A percentile compares a stretch with the other conserved stretches of the same genome.
Evolutionary conservation across 2,797 vertebrate genomes (phyloP).

Genomic region (Ctenopoma multispine): DNA sequence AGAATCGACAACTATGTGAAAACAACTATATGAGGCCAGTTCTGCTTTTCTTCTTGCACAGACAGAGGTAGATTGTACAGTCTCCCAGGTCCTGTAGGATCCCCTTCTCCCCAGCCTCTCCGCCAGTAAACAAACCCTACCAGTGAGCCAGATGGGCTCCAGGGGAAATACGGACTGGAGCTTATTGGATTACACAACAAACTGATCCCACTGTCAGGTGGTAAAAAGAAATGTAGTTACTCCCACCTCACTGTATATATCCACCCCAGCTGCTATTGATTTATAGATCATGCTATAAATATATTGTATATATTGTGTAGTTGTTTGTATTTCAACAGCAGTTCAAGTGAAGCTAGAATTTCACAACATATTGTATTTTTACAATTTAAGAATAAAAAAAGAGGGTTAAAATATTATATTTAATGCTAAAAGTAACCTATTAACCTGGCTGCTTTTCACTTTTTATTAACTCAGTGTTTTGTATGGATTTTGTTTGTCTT

Average conservation of each 20-base stretch:
- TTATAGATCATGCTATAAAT: too few relatives aligned
- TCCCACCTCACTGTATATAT: not conserved
- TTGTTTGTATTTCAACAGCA: too few relatives aligned
- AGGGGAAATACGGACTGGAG: slow-evolving; percentile 84
- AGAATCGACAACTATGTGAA: not conserved
- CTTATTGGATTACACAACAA: slow-evolving; percentile 73
- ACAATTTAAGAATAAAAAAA: too few relatives aligned
- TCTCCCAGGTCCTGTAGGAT: slow-evolving; percentile 77
- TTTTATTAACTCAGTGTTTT: too few relatives aligned
- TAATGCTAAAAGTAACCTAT: too few relatives aligned
- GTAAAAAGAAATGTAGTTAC: slow-evolving; percentile 22
- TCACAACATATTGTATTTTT: too few relatives aligned
- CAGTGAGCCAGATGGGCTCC: slow-evolving; percentile 75
- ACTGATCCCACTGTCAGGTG: slow-evolving; percentile 47
- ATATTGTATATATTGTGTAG: too few relatives aligned
- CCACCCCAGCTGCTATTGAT: not conserved
- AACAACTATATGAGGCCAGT: not conserved
- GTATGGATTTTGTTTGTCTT: too few relatives aligned
- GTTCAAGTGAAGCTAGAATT: too few relatives aligned
- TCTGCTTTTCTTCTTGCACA: slow-evolving; percentile 36
- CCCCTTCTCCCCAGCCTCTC: slow-evolving; percentile 75
- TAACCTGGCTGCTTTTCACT: too few relatives aligned
- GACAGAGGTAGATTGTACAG: slow-evolving; percentile 73
- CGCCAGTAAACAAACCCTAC: slow-evolving; percentile 85
- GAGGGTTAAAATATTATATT: too few relatives aligned